A percentile compares a stretch with the other conserved stretches of the same genome.
These are phyloP conservation scores for Pseudomyrmex dendroicus DNA, from an alignment of 1,140 invertebrate species.

Conservation along the genomic window DNA sequence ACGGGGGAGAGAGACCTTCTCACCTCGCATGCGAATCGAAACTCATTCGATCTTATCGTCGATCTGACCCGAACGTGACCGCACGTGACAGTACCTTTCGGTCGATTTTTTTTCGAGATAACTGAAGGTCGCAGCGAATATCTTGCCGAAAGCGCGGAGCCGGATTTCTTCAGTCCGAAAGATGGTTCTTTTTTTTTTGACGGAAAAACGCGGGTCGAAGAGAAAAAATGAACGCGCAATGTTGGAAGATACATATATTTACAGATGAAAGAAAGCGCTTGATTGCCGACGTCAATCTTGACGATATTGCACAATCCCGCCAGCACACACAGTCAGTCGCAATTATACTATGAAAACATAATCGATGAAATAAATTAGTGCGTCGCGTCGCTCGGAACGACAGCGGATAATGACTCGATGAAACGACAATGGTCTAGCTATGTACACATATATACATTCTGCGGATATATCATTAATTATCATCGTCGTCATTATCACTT, in stretches of 20 bases:
- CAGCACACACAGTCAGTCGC: conserved; percentile 55
- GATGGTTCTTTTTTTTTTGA: not conserved
- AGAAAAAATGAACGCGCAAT: conserved; percentile 38
- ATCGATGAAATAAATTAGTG: conserved; percentile 64
- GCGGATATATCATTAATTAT: conserved; percentile 45
- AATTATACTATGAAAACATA: conserved; percentile 77
- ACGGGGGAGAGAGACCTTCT: conserved; percentile 21
- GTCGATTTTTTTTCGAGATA: conserved; percentile 28
- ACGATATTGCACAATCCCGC: conserved; percentile 70
- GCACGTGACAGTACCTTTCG: conserved; percentile 7
- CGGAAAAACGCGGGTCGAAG: conserved; percentile 22
- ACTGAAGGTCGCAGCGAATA: conserved; percentile 40
- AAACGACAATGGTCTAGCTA: conserved; percentile 79
- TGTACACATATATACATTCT: conserved; percentile 79
- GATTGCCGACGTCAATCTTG: conserved; percentile 18
- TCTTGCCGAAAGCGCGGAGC: conserved; percentile 35
- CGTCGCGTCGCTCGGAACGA: conserved; percentile 42
- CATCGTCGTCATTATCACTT: conserved; percentile 33
- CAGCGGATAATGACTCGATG: conserved; percentile 76
- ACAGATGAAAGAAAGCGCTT: conserved; percentile 39
- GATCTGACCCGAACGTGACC: conserved; percentile 40
- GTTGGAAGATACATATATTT: conserved; percentile 37
- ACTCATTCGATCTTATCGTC: conserved; percentile 51
- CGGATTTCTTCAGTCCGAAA: conserved; percentile 48
- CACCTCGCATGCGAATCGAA: conserved; percentile 26